Evolutionary conservation across 2,797 vertebrate species (phyloP).

Genomic region (Scyliorhinus canicula): DNA sequence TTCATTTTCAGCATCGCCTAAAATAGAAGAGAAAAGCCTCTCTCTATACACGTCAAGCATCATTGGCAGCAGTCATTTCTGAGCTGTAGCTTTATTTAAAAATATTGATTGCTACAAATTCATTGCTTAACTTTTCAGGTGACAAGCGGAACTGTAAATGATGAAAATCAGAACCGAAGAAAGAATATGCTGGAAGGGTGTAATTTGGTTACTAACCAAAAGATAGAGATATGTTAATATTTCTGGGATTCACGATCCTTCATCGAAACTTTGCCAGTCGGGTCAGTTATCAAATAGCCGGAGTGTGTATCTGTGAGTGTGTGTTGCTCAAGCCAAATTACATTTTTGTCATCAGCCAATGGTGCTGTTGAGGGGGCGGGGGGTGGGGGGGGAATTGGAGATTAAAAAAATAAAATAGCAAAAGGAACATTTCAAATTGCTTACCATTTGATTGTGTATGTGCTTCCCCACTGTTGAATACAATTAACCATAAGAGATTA

Average conservation of each 20-base stretch:
- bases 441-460: not conserved
- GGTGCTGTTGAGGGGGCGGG: too few species aligned
- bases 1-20: not conserved
- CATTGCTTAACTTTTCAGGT: not conserved
- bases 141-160: not conserved
- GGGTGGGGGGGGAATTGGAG: too few species aligned
- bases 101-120: not conserved
- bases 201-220: not conserved
- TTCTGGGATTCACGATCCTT: not conserved
- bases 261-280: not conserved
- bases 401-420: too few species aligned
- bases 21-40: not conserved
- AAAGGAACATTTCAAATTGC: not conserved
- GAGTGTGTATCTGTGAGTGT: not conserved
- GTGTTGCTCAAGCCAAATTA: not conserved
- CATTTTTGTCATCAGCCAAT: not conserved
- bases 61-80: not conserved
- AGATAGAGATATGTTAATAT: not conserved
- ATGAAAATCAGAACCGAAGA: not conserved
- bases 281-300: not conserved
- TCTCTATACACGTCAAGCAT: too few species aligned
- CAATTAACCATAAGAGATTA: not conserved
- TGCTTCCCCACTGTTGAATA: not conserved
- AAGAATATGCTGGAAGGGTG: not conserved
- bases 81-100: not conserved